phyloP scores from a whole-genome alignment of 1,140 invertebrate species.

The Myzus persicae region DNA sequence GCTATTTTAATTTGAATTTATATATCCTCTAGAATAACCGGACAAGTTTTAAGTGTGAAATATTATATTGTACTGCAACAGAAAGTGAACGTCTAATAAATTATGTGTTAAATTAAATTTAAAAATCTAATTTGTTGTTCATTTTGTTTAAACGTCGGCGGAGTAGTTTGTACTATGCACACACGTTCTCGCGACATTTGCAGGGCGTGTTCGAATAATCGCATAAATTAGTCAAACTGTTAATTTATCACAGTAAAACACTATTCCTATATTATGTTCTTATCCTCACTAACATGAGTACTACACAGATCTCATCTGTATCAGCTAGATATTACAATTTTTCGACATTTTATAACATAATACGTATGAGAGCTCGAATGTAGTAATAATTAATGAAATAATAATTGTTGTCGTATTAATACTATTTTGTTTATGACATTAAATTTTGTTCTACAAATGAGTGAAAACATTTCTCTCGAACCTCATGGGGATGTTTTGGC shows the following conservation, averaged over 20 bases:
- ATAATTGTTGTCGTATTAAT: neutral
- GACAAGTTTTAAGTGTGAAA: neutral
- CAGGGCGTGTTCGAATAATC: neutral
- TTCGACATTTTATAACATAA: neutral
- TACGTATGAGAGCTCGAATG: no score
- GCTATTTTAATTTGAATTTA: neutral
- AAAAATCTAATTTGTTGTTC: constrained; percentile 9
- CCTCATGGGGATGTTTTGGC: neutral
- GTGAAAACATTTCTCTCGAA: neutral
- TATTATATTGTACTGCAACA: neutral
- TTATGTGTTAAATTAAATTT: neutral
- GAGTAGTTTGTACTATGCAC: neutral
- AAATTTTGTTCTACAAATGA: neutral
- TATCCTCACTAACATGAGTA: neutral
- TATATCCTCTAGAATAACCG: neutral
- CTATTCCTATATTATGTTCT: neutral
- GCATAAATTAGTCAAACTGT: neutral
- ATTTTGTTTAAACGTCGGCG: neutral
- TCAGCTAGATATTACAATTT: neutral
- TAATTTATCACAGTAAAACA: constrained; percentile 4
- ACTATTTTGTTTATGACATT: neutral
- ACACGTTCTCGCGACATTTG: neutral
- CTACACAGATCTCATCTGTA: neutral
- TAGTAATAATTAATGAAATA: no score
- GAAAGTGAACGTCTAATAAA: neutral